Conservation (phyloP, 2,797 vertebrate species). For the Coccyzus lansbergi region DNA sequence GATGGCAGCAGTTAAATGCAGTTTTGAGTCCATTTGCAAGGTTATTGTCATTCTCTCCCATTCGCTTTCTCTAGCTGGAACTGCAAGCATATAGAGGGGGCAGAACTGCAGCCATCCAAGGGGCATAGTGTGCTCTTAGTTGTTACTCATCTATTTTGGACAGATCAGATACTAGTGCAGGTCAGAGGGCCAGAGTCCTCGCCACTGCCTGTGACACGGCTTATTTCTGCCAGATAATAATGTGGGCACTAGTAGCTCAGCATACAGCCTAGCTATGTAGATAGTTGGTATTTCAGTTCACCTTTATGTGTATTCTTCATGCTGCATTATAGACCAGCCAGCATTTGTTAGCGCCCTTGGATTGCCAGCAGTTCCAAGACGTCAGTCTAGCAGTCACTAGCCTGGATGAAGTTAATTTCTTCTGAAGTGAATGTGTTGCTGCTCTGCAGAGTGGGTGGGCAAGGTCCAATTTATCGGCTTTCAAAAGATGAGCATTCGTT, state of each 20-base stretch:
- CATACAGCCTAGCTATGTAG: no score
- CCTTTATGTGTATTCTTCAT: background rate
- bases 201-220: no score
- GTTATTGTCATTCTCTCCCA: background rate
- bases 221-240: no score
- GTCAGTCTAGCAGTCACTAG: background rate
- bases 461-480: background rate
- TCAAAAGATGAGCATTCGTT: background rate
- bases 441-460: background rate
- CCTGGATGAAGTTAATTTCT: background rate
- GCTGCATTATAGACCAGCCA: background rate
- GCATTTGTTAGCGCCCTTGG: background rate
- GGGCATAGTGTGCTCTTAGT: background rate
- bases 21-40: background rate
- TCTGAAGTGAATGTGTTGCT: background rate
- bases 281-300: background rate
- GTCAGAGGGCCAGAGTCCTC: background rate
- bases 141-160: background rate
- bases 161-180: background rate
- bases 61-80: background rate
- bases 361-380: background rate
- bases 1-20: background rate
- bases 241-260: no score
- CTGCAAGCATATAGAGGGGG: background rate
- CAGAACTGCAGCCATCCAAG: background rate